Percentiles rank a stretch among this genome's conserved stretches.
Conservation (phyloP, 1,140 invertebrate genomes). For the Spodoptera frugiperda region DNA sequence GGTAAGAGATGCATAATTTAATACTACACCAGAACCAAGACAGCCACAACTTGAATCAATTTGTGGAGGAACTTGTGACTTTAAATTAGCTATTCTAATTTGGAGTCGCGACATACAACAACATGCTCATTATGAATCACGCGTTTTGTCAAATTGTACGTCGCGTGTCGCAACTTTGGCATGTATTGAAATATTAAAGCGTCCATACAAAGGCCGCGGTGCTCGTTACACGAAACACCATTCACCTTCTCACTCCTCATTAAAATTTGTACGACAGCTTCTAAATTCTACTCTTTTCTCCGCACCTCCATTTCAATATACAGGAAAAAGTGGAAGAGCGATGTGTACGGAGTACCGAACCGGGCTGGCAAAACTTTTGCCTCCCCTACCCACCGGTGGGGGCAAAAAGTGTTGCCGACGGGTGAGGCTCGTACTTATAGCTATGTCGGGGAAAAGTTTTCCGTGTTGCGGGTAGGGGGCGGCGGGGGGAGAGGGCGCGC, state of each 20-base stretch:
- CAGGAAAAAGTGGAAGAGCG: conserved; percentile 86
- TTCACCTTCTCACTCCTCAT: conserved; percentile 83
- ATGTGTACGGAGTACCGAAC: conserved; percentile 82
- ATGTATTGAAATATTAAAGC: conserved; percentile 65
- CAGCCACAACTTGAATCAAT: conserved; percentile 5
- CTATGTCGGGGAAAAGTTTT: conserved; percentile 85
- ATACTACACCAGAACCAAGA: neutral
- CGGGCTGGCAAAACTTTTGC: conserved; percentile 83
- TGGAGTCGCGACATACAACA: neutral
- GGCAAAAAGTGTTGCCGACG: conserved; percentile 85
- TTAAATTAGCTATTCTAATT: conserved; percentile 30
- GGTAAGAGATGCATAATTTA: conserved; percentile 25
- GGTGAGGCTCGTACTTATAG: conserved; percentile 80
- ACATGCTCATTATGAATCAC: conserved; percentile 37
- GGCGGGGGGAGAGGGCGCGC: conserved; percentile 70
- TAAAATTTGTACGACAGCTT: conserved; percentile 85
- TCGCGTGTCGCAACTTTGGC: conserved; percentile 44
- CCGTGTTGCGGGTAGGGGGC: conserved; percentile 83
- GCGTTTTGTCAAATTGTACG: conserved; percentile 50
- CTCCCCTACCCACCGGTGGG: conserved; percentile 74
- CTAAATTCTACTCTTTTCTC: conserved; percentile 86
- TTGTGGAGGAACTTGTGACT: neutral
- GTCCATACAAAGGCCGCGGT: conserved; percentile 61
- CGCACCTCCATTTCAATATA: conserved; percentile 86
- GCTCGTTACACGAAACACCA: conserved; percentile 72